Percentiles rank a stretch among this genome's conserved stretches.
Conservation (phyloP, 2,888 invertebrate species). For the Panopea generosa region DNA sequence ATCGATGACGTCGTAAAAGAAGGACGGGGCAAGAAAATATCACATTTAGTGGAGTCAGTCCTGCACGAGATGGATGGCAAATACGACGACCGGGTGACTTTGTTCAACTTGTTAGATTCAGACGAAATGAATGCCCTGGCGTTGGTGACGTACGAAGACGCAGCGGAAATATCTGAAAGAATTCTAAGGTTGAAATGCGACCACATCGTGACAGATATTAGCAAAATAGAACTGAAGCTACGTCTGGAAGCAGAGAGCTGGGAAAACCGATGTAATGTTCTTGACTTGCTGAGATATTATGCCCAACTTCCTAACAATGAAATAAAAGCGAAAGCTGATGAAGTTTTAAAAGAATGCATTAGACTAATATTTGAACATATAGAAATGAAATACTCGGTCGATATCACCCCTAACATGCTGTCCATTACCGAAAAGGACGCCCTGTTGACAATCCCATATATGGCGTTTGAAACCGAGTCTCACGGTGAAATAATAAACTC, state of each 20-base stretch:
- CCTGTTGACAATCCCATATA: conserved; percentile 38
- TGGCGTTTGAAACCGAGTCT: conserved; percentile 14
- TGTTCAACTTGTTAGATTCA: conserved; percentile 54
- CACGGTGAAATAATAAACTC: conserved; percentile 39
- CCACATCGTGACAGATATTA: conserved; percentile 56
- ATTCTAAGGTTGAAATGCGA: conserved; percentile 55
- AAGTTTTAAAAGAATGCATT: conserved; percentile 29
- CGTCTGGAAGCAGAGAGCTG: conserved; percentile 55
- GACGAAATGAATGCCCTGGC: conserved; percentile 63
- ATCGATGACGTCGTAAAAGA: conserved; percentile 61
- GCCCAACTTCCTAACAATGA: conserved; percentile 44
- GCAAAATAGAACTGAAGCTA: conserved; percentile 54
- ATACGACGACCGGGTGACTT: conserved; percentile 52
- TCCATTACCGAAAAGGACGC: conserved; percentile 48
- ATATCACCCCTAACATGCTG: conserved; percentile 54
- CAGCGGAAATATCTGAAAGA: conserved; percentile 46
- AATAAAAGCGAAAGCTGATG: conserved; percentile 40
- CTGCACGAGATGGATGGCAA: conserved; percentile 49
- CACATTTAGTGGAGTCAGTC: conserved; percentile 35
- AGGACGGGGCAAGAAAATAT: conserved; percentile 49
- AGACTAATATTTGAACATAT: conserved; percentile 47
- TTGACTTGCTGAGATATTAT: conserved; percentile 50
- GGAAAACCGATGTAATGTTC: conserved; percentile 42
- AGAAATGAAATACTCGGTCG: conserved; percentile 42
- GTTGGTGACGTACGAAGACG: conserved; percentile 59